Conservation (phyloP, 2,797 vertebrate genomes). For the Pelochelys cantorii region DNA sequence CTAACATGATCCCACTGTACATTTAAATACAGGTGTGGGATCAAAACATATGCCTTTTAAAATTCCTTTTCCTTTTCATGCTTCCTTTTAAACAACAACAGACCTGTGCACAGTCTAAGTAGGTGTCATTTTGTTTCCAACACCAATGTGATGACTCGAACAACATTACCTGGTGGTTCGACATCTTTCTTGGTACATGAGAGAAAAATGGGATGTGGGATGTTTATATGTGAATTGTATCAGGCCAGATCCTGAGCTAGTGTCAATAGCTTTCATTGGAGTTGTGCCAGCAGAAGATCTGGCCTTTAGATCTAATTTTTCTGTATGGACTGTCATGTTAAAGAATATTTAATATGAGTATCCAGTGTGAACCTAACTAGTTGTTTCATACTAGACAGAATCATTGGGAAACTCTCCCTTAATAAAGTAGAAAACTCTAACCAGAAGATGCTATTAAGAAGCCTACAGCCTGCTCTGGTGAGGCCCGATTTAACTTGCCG, state of each 20-base stretch:
- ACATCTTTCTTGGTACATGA: background rate
- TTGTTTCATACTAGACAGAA: background rate
- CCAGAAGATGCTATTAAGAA: background rate
- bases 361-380: background rate
- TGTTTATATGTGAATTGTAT: background rate
- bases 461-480: background rate
- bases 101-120: background rate
- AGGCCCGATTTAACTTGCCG: too few relatives aligned
- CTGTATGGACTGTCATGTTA: background rate
- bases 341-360: background rate
- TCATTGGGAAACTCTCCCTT: background rate
- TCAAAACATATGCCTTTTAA: background rate
- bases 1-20: background rate
- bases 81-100: background rate
- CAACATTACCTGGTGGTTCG: background rate
- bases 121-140: background rate
- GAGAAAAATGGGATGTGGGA: background rate
- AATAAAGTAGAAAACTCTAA: background rate
- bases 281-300: background rate
- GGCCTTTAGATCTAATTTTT: background rate
- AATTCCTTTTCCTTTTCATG: background rate
- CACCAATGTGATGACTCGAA: background rate
- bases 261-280: background rate
- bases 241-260: background rate
- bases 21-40: background rate